These are phyloP conservation scores for Paramormyrops hopkinsi DNA, from an alignment of 2,797 vertebrate genomes.

Conservation along the genomic window DNA sequence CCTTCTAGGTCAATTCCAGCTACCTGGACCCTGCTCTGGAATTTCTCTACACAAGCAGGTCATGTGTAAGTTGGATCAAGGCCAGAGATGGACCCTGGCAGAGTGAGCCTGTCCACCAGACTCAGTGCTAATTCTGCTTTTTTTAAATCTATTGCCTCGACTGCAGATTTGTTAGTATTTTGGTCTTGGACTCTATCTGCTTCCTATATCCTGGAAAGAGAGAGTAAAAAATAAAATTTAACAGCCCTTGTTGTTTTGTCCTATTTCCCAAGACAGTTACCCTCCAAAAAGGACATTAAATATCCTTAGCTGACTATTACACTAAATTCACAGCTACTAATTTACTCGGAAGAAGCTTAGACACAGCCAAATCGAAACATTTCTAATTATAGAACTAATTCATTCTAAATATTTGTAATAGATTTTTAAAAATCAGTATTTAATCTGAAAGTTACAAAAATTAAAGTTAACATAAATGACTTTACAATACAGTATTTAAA, in stretches of 20 bases:
- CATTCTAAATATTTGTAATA: neutral
- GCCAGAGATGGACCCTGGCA: neutral
- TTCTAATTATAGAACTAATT: neutral
- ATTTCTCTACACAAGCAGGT: neutral
- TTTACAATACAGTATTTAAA: neutral
- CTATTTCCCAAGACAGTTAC: neutral
- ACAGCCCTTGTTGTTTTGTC: neutral
- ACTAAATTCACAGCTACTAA: neutral
- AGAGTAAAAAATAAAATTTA: neutral
- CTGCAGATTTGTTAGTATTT: neutral
- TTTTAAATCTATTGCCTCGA: neutral
- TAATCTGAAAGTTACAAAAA: neutral
- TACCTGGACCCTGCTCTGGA: neutral
- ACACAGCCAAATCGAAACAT: neutral
- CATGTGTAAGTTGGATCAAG: neutral
- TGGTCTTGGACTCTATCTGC: neutral
- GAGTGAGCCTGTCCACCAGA: neutral
- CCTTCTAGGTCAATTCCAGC: neutral
- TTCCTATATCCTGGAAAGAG: neutral
- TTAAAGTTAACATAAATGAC: neutral
- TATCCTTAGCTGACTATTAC: neutral
- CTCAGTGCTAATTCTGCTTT: neutral
- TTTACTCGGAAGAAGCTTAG: neutral
- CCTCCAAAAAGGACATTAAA: neutral
- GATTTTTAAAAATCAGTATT: neutral